These are phyloP conservation scores for Drosophila aldrichi DNA, from an alignment of 2,888 invertebrate species.

Conservation along the genomic window DNA sequence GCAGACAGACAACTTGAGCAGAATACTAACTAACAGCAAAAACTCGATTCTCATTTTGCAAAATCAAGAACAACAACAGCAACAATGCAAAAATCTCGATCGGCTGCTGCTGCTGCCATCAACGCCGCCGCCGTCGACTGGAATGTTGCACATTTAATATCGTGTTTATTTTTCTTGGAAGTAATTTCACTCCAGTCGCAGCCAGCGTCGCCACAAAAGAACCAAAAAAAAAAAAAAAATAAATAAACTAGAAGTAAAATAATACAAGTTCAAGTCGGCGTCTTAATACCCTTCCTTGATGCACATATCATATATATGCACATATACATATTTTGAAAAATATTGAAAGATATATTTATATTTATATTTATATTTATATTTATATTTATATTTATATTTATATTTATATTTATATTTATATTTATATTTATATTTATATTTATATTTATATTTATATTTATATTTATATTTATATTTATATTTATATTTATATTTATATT, in stretches of 20 bases:
- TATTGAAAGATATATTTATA: neutral
- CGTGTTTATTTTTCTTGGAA: constrained; percentile 79
- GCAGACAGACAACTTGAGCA: constrained; percentile 16
- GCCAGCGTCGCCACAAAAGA: constrained; percentile 22
- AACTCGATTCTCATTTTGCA: constrained; percentile 9
- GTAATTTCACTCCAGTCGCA: constrained; percentile 72
- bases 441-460: too few relatives aligned
- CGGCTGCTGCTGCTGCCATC: constrained; percentile 14
- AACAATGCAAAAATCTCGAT: constrained; percentile 38
- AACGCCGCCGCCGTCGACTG: constrained; percentile 36
- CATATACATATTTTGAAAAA: neutral
- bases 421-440: too few relatives aligned
- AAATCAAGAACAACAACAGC: constrained; percentile 8
- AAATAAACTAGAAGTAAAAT: constrained; percentile 11
- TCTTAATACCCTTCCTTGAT: constrained; percentile 31
- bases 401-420: too few relatives aligned
- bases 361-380: neutral
- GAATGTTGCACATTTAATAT: constrained; percentile 79
- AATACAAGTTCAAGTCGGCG: constrained; percentile 4
- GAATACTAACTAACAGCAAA: constrained; percentile 18
- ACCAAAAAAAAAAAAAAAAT: too few relatives aligned
- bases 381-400: neutral
- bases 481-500: too few relatives aligned
- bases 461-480: too few relatives aligned
- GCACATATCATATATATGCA: neutral